These are phyloP conservation scores for Echinops telfairi DNA, from an alignment of 2,113 vertebrate species.

Conservation along the genomic window DNA sequence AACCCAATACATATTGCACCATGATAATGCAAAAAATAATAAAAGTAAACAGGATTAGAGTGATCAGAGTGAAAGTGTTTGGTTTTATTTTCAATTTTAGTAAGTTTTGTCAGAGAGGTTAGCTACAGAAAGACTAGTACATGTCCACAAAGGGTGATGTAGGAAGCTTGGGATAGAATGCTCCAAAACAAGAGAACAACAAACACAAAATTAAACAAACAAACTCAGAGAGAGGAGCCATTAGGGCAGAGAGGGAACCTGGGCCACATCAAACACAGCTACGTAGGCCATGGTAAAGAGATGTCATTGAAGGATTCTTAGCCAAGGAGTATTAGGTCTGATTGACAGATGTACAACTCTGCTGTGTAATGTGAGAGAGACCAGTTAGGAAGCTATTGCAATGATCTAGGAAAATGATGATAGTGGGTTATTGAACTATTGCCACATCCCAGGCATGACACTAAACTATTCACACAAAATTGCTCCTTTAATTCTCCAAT, in stretches of 20 bases:
- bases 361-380: background rate
- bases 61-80: background rate
- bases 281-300: too few relatives aligned
- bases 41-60: background rate
- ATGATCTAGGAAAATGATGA: background rate
- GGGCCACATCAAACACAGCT: background rate
- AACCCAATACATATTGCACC: background rate
- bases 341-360: background rate
- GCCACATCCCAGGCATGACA: background rate
- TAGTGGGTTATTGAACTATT: background rate
- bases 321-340: background rate
- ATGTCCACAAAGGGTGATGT: background rate
- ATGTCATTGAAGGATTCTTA: constrained; percentile 9
- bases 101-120: background rate
- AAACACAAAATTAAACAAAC: background rate
- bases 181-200: accelerated
- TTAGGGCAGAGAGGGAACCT: background rate
- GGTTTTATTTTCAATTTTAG: background rate
- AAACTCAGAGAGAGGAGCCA: background rate
- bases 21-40: background rate
- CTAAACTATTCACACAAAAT: background rate
- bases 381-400: background rate
- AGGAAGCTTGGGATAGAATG: background rate
- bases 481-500: background rate
- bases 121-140: background rate